Conservation (phyloP, 2,797 vertebrate species). For the Channallabes apus region DNA sequence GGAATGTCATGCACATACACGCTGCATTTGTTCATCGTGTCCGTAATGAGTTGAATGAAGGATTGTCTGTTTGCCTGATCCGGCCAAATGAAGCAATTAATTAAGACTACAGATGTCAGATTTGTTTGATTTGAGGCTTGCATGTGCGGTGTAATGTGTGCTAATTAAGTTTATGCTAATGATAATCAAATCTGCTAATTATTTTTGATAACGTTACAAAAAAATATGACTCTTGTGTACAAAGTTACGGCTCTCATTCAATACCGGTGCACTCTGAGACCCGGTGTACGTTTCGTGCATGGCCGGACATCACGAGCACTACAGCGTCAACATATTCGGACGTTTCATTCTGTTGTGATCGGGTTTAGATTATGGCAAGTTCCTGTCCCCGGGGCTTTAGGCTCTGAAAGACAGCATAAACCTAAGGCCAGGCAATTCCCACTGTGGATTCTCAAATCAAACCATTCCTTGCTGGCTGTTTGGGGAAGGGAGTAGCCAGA, state of each 20-base stretch:
- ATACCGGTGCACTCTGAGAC: background rate
- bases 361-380: slow-evolving; percentile 25
- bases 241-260: background rate
- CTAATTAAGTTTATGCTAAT: slow-evolving; percentile 23
- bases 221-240: background rate
- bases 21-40: background rate
- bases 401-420: slow-evolving; percentile 21
- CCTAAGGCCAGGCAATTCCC: slow-evolving; percentile 25
- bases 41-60: background rate
- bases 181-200: slow-evolving; percentile 17
- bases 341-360: slow-evolving; percentile 18
- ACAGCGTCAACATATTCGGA: background rate
- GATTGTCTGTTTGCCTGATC: background rate
- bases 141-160: background rate
- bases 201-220: background rate
- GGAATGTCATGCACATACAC: background rate
- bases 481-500: slow-evolving; percentile 57
- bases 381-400: slow-evolving; percentile 23
- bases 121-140: slow-evolving; percentile 15
- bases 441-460: slow-evolving; percentile 33
- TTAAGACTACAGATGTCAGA: slow-evolving; percentile 23
- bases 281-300: background rate
- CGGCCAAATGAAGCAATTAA: slow-evolving; percentile 3
- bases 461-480: slow-evolving; percentile 43
- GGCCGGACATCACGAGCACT: background rate